These are phyloP conservation scores for Lycopodina hypogea DNA, from an alignment of 37 sponge, comb jelly and placozoan genomes.

Conservation along the genomic window DNA sequence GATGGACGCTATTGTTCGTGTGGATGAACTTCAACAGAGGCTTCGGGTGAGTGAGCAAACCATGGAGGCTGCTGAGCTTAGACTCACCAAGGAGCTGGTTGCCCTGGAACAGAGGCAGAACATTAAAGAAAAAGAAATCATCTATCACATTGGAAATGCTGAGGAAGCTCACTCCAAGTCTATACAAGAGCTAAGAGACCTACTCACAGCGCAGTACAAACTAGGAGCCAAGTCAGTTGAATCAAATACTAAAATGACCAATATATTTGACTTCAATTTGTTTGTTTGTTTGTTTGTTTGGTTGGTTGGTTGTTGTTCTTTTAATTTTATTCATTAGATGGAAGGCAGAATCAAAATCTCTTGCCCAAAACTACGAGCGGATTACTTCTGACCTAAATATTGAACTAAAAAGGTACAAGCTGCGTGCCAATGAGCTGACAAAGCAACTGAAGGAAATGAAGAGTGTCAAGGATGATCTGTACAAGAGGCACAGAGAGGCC, in stretches of 20 bases:
- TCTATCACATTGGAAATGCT: conserved; percentile 25
- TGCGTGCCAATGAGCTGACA: conserved; percentile 29
- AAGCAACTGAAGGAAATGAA: conserved; percentile 22
- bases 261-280: background rate
- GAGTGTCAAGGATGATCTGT: conserved; percentile 27
- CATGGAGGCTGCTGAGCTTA: conserved; percentile 41
- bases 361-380: conserved; percentile 67
- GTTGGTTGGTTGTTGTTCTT: no score
- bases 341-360: conserved; percentile 67
- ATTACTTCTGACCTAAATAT: conserved; percentile 37
- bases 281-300: background rate
- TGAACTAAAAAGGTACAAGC: conserved; percentile 27
- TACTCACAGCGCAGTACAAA: conserved; percentile 46
- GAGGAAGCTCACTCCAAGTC: conserved; percentile 51
- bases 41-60: conserved; percentile 30
- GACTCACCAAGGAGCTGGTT: conserved; percentile 38
- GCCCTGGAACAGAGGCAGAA: conserved; percentile 24
- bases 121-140: conserved; percentile 44
- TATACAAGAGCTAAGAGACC: conserved; percentile 46
- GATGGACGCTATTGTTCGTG: conserved; percentile 29
- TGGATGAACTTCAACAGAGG: conserved; percentile 20
- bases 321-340: conserved; percentile 33
- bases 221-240: conserved; percentile 44
- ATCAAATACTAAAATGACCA: background rate
- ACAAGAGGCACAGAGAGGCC: conserved; percentile 19